Conservation (phyloP, 2,797 vertebrate genomes). For the Notamacropus eugenii region DNA sequence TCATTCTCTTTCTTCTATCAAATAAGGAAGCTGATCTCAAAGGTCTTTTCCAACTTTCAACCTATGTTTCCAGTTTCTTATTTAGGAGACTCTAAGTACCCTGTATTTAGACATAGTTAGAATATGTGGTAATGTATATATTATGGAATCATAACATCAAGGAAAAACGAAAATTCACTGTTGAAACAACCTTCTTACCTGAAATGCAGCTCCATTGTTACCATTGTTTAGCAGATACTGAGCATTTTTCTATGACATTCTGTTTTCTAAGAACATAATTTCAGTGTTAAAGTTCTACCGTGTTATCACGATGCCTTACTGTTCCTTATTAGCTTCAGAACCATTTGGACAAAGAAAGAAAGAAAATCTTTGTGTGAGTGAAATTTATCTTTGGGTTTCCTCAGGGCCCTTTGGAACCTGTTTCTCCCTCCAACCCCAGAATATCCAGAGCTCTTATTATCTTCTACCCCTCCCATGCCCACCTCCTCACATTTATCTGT, state of each 20-base stretch:
- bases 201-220: neutral
- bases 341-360: neutral
- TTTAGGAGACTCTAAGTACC: neutral
- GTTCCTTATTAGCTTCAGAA: neutral
- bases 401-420: neutral
- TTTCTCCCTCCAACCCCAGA: neutral
- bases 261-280: neutral
- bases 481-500: neutral
- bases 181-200: neutral
- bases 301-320: neutral
- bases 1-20: neutral
- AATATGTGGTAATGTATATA: neutral
- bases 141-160: neutral
- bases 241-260: neutral
- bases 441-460: neutral
- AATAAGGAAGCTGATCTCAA: neutral
- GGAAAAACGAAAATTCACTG: neutral
- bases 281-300: neutral
- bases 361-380: neutral
- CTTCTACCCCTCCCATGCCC: neutral
- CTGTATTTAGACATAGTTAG: neutral
- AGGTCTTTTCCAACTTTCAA: neutral
- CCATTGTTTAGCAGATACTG: neutral
- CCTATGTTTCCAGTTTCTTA: neutral
- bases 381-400: neutral